Base-by-base conservation (phyloP, 2,888 invertebrate species). In the Muscina levida region DNA sequence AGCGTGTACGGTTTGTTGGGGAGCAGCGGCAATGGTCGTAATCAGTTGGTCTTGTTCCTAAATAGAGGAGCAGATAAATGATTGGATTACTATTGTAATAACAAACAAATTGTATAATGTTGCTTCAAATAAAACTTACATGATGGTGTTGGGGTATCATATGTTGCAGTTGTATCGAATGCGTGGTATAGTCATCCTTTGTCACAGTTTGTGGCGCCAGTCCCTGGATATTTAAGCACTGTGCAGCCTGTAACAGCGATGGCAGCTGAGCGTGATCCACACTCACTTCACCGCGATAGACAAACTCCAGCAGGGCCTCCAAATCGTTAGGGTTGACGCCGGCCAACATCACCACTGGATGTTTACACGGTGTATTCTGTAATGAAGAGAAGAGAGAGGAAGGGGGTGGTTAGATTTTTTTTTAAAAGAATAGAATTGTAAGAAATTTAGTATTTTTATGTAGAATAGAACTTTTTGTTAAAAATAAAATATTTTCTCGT, bases 291-390 rank as follows among this genome's bases (percentile, higher is more conserved):
- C 93, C 93, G 53, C 92, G 91, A 84, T 93, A 93, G 56, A 93
- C 92, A 88, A 93, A 93, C 87, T 93, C 93, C 59, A 93, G 87
- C 67, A 93, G 86, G n/a, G 93, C 92, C 87, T 93, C 93, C 83
- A 93, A 89, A 87, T 93, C 93, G 83, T 92, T 92, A 59, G 93
- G 93, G 84, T 92, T 92, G 31, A 93, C 92, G 77, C 93, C 93
- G 57, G 93, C 93, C 85, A 93, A 87, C 93, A 93, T 92, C n/a
- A 93, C 92, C 37, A 93, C 93, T 42, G 93, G 93, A 91, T 93
- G 93, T 84, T 93, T 92, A 87, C 93, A 93, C 85, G 93, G 93
- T 74, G 93, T 93, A 83, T 92, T 93, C 93, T 93, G 82, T 44
- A 83, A 84, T 53, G 24, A 2, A 31, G 57, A 83, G 56, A 72